These are phyloP conservation scores for Zonitis immaculata DNA, from an alignment of 2,888 invertebrate genomes.

Conservation along the genomic window DNA sequence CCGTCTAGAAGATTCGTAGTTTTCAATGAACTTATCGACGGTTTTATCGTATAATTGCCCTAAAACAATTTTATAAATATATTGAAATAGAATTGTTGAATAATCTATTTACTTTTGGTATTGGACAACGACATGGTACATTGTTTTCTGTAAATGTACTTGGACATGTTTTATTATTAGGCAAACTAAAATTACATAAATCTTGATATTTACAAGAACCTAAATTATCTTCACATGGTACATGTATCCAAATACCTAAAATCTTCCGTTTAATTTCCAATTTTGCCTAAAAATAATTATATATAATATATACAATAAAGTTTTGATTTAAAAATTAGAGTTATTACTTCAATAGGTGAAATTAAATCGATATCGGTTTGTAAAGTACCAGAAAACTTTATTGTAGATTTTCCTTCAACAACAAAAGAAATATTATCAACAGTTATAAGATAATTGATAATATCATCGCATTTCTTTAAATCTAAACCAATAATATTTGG, in stretches of 20 bases:
- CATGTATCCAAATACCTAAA: slow-evolving; percentile 26
- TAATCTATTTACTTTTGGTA: slow-evolving; percentile 27
- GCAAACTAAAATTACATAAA: slow-evolving; percentile 28
- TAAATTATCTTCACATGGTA: slow-evolving; percentile 30
- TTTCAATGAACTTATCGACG: slow-evolving; percentile 12
- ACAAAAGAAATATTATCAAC: slow-evolving; percentile 8
- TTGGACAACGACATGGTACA: slow-evolving; percentile 35
- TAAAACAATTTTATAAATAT: too few species aligned
- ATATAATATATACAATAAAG: too few species aligned
- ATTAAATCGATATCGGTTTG: slow-evolving; percentile 20
- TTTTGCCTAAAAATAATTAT: slow-evolving; percentile 23
- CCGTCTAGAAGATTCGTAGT: slow-evolving; percentile 21
- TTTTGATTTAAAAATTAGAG: too few species aligned
- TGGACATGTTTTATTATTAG: slow-evolving; percentile 26
- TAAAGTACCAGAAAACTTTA: slow-evolving; percentile 24
- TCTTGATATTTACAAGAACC: slow-evolving; percentile 32
- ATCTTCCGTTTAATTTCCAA: slow-evolving; percentile 25
- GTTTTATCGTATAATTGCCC: slow-evolving; percentile 32
- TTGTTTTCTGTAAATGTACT: slow-evolving; percentile 23
- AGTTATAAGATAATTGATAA: slow-evolving; percentile 7
- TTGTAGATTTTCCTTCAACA: neutral
- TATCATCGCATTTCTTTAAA: slow-evolving; percentile 6
- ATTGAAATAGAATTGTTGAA: too few species aligned
- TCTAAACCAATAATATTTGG: slow-evolving; percentile 5
- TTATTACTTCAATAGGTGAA: slow-evolving; percentile 27